Percentiles rank a stretch among this genome's conserved stretches.
Evolutionary conservation across 1,140 invertebrate genomes (phyloP).

Genomic region (Drosophila leontia): DNA sequence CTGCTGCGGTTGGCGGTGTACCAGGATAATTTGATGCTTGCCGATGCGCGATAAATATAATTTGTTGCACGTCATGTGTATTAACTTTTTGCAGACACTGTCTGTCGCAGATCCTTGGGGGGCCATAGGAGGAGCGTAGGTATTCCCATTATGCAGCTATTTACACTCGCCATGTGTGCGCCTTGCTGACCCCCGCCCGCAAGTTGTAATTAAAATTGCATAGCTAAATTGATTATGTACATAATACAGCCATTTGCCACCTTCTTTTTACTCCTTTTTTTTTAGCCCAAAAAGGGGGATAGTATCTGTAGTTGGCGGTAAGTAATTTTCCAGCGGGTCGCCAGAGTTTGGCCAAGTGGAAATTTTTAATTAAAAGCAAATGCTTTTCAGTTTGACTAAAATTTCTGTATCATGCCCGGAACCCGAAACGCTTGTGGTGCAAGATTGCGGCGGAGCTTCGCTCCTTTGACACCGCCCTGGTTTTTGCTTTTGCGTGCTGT

Average conservation of each 20-base stretch:
- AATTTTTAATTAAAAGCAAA: constrained; percentile 83
- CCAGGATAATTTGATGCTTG: constrained; percentile 82
- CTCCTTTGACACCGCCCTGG: constrained; percentile 35
- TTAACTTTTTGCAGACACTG: constrained; percentile 79
- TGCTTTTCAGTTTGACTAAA: constrained; percentile 71
- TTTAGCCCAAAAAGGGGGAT: constrained; percentile 12
- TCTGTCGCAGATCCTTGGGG: constrained; percentile 31
- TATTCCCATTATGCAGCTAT: constrained; percentile 69
- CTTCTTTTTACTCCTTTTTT: constrained; percentile 14
- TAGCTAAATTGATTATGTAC: constrained; percentile 77
- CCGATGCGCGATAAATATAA: constrained; percentile 84
- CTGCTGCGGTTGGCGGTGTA: constrained; percentile 49
- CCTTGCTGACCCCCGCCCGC: constrained; percentile 66
- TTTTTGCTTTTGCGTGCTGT: neutral
- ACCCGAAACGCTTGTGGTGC: constrained; percentile 41
- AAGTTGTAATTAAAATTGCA: constrained; percentile 81
- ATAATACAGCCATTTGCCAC: constrained; percentile 42
- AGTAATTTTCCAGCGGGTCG: constrained; percentile 64
- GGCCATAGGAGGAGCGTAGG: constrained; percentile 6
- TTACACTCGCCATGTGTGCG: constrained; percentile 44
- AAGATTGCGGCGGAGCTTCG: constrained; percentile 31
- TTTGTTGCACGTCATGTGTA: constrained; percentile 84
- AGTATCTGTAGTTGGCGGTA: constrained; percentile 63
- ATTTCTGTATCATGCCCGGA: constrained; percentile 28
- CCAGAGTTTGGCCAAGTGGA: constrained; percentile 73